These are phyloP conservation scores for Perca schrenkii DNA, from an alignment of 2,113 vertebrate genomes.

Conservation along the genomic window DNA sequence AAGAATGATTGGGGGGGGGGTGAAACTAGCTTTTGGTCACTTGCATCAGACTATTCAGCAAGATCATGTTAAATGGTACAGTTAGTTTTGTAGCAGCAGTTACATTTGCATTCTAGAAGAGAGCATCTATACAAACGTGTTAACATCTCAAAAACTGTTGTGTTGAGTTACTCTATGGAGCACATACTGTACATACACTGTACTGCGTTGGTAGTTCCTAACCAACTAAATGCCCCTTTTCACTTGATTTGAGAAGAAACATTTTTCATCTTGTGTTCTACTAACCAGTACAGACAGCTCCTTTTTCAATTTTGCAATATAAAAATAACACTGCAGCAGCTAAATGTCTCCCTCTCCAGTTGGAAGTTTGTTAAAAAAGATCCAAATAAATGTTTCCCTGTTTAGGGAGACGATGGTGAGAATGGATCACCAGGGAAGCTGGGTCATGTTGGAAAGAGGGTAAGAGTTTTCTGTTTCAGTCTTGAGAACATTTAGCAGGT, in stretches of 20 bases:
- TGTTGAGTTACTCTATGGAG: no score
- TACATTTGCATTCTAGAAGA: background rate
- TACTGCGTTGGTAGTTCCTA: no score
- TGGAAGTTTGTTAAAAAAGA: background rate
- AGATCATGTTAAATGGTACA: background rate
- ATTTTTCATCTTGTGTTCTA: background rate
- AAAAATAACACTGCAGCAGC: background rate
- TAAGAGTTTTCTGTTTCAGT: slow-evolving; percentile 66
- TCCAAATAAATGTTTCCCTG: background rate
- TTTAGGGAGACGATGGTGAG: slow-evolving; percentile 83
- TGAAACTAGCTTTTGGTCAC: background rate
- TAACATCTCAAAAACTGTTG: no score
- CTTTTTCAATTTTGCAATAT: background rate
- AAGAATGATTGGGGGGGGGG: no score
- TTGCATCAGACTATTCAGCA: background rate
- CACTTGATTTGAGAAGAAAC: background rate
- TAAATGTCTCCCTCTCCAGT: background rate
- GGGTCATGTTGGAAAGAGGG: slow-evolving; percentile 85
- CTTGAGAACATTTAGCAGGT: background rate
- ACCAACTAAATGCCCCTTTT: background rate
- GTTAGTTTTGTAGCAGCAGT: no score
- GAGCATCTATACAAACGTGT: no score
- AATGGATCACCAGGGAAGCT: slow-evolving; percentile 78
- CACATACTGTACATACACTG: no score
- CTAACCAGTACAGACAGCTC: background rate